These are phyloP conservation scores for Asbolus verrucosus DNA, from an alignment of 1,140 invertebrate genomes.

Conservation along the genomic window DNA sequence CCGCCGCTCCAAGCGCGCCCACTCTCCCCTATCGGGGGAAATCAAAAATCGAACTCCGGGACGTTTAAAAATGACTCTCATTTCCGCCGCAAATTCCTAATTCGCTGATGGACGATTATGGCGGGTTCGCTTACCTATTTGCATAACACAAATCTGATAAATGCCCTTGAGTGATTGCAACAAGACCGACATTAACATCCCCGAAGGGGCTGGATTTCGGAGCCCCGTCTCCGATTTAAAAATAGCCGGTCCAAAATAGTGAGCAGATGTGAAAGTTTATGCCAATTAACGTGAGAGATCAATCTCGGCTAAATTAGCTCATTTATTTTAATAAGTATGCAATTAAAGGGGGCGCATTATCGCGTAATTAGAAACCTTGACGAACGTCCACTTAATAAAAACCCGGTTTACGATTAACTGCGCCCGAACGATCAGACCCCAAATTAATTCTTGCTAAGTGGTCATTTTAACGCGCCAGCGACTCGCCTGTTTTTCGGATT, in stretches of 20 bases:
- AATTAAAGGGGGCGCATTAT: constrained; percentile 25
- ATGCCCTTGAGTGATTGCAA: constrained; percentile 8
- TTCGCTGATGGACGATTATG: constrained; percentile 10
- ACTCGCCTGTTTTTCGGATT: too few relatives aligned
- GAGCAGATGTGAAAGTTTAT: constrained; percentile 41
- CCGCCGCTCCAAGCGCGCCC: too few relatives aligned
- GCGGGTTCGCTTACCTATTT: constrained; percentile 1
- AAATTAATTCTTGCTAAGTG: background rate
- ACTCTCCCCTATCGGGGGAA: too few relatives aligned
- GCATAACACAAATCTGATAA: constrained; percentile 24
- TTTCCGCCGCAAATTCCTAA: constrained; percentile 24
- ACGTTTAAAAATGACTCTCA: constrained; percentile 13
- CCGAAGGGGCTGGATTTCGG: background rate
- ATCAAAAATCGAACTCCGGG: too few relatives aligned
- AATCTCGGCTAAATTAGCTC: constrained; percentile 40
- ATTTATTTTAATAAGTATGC: constrained; percentile 43
- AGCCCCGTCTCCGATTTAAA: constrained; percentile 22
- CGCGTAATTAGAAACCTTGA: background rate
- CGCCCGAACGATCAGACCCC: background rate
- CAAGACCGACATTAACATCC: constrained; percentile 11
- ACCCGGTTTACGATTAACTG: background rate
- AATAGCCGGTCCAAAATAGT: constrained; percentile 32
- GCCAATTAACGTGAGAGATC: constrained; percentile 40
- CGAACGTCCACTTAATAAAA: background rate
- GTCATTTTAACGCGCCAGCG: background rate